Conservation (phyloP, 2,797 vertebrate species). For the Rhincodon typus region DNA sequence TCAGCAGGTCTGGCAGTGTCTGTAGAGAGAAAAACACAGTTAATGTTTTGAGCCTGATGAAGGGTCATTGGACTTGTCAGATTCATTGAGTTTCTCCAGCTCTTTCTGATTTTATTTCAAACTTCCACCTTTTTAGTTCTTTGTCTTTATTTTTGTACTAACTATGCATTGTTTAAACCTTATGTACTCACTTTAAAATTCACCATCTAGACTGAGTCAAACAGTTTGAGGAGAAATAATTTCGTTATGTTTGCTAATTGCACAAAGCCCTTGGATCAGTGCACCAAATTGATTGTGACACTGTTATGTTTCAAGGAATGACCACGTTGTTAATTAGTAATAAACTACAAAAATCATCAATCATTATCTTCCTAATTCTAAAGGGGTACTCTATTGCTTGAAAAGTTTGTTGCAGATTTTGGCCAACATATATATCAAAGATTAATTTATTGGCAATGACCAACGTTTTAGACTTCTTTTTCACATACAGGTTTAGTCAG, state of each 20-base stretch:
- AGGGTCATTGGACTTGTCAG: no score
- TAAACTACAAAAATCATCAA: neutral
- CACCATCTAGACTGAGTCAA: no score
- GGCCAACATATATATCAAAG: neutral
- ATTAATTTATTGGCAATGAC: neutral
- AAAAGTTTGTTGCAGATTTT: neutral
- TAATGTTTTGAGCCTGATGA: no score
- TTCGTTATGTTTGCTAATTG: neutral
- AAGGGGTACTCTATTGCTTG: neutral
- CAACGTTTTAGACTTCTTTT: neutral
- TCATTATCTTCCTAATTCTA: neutral
- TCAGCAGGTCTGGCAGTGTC: no score
- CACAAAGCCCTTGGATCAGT: neutral
- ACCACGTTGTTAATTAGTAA: neutral
- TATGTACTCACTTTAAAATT: neutral
- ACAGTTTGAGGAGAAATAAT: neutral
- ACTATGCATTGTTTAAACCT: neutral
- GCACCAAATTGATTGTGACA: slow-evolving; percentile 2
- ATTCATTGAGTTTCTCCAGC: no score
- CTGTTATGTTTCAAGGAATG: neutral
- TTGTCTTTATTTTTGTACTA: no score
- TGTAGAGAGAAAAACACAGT: no score
- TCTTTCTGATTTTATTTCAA: no score
- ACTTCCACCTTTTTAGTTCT: no score
- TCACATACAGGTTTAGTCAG: neutral